phyloP scores from a whole-genome alignment of 2,888 invertebrate species.

The Leptopilina myrica region DNA sequence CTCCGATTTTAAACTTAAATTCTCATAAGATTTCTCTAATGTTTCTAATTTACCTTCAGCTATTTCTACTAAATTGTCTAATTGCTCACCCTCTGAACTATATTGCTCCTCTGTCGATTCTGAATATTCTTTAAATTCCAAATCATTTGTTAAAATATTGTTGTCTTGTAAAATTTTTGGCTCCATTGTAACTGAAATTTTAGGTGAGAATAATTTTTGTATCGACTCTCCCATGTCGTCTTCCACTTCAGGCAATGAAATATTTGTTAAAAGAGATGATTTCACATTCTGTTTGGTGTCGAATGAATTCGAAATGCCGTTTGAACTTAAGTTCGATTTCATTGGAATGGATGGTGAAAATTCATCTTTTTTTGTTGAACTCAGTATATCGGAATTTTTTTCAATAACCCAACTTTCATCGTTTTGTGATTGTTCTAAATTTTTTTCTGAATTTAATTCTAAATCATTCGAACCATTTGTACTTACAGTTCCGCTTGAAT shows the following conservation, averaged over 20 bases:
- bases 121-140: constrained; percentile 43
- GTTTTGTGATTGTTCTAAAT: not conserved
- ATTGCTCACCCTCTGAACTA: constrained; percentile 68
- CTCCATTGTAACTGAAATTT: too few species aligned
- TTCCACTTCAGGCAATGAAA: constrained; percentile 27
- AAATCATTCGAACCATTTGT: constrained; percentile 45
- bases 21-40: constrained; percentile 53
- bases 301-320: too few species aligned
- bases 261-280: not conserved
- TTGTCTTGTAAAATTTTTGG: not conserved
- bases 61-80: constrained; percentile 68
- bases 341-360: too few species aligned
- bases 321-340: too few species aligned
- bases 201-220: not conserved
- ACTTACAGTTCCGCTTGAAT: constrained; percentile 56
- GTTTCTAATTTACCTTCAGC: constrained; percentile 62
- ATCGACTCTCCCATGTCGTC: constrained; percentile 49
- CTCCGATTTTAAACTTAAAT: constrained; percentile 41
- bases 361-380: too few species aligned
- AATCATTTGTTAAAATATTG: constrained; percentile 19
- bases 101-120: constrained; percentile 57
- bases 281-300: not conserved
- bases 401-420: too few species aligned
- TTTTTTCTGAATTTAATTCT: not conserved
- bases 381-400: too few species aligned